Conservation (phyloP, 2,888 invertebrate genomes). For the Cosmorhoe ocellata region DNA sequence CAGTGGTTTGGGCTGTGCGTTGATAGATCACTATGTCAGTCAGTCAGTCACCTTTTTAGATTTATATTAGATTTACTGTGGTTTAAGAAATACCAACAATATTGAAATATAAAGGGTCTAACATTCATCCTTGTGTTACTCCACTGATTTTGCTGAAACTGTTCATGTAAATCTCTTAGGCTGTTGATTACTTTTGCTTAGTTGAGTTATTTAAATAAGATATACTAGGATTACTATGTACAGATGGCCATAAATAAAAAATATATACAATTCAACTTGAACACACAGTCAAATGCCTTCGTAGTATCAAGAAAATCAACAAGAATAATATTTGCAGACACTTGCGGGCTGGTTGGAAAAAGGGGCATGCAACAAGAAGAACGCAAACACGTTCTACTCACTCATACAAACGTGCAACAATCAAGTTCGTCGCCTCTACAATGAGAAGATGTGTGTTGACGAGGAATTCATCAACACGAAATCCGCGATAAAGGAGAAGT, state of each 20-base stretch:
- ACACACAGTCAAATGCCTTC: background rate
- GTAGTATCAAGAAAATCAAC: background rate
- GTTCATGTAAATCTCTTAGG: too few relatives aligned
- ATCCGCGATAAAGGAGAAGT: slow-evolving; percentile 89
- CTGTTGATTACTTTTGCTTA: background rate
- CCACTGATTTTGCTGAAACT: background rate
- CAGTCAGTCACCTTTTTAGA: too few relatives aligned
- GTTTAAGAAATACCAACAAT: too few relatives aligned
- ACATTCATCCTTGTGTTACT: background rate
- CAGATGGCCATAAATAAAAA: too few relatives aligned
- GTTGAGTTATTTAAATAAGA: too few relatives aligned
- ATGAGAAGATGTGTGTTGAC: slow-evolving; percentile 92
- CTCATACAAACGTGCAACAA: slow-evolving; percentile 97
- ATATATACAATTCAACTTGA: background rate
- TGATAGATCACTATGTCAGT: too few relatives aligned
- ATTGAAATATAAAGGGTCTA: background rate
- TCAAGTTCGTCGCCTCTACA: slow-evolving; percentile 92
- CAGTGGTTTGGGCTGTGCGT: too few relatives aligned
- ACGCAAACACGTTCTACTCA: slow-evolving; percentile 94
- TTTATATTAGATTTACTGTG: too few relatives aligned
- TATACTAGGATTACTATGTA: too few relatives aligned
- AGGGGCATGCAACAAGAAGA: slow-evolving; percentile 95
- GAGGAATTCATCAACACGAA: slow-evolving; percentile 92
- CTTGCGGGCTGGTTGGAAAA: slow-evolving; percentile 95
- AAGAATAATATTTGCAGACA: slow-evolving; percentile 70